Conservation (phyloP, 2,113 vertebrate genomes). For the Anguilla rostrata region DNA sequence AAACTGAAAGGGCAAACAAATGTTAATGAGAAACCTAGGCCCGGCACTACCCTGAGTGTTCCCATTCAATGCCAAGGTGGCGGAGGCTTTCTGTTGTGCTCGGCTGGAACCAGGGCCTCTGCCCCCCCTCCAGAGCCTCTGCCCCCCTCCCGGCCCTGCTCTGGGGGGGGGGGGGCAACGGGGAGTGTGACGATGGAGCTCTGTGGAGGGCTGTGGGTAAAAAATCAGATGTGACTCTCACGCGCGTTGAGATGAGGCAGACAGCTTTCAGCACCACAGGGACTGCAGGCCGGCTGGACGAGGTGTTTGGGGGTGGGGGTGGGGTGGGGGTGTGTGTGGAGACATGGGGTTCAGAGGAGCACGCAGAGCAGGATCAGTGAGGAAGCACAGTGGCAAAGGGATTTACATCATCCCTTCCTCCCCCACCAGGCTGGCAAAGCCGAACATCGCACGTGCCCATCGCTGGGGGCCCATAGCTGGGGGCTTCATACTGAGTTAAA, state of each 20-base stretch:
- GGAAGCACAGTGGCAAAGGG: neutral
- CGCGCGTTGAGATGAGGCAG: no score
- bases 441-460: neutral
- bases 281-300: no score
- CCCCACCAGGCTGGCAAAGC: neutral
- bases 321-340: no score
- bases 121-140: no score
- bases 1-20: no score
- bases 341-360: neutral
- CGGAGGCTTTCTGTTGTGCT: neutral
- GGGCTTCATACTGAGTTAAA: neutral
- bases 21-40: neutral
- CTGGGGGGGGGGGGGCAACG: neutral
- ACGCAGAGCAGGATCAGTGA: neutral
- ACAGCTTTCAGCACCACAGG: no score
- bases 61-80: neutral
- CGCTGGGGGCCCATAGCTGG: neutral
- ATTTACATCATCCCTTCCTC: neutral
- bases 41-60: neutral
- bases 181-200: neutral
- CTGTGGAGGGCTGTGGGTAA: no score
- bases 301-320: no score
- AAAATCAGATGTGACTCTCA: no score
- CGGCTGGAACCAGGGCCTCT: no score
- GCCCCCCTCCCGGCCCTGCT: neutral